Base-by-base conservation (phyloP, 2,113 vertebrate species). In the Antechinus flavipes region DNA sequence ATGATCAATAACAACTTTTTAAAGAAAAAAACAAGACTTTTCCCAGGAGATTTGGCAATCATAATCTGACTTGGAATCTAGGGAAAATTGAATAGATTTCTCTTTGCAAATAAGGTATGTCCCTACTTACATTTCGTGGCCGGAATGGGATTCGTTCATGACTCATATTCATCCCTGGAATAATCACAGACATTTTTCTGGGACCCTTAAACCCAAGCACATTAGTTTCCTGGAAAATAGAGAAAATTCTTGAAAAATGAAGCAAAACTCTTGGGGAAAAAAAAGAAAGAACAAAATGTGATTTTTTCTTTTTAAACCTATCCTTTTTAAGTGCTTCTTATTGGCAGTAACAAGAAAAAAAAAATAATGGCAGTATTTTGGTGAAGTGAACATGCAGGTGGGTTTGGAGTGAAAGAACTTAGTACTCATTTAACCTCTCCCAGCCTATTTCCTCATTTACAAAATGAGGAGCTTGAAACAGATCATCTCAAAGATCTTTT, bases 201-300 rank as follows among this genome's bases (percentile, higher is more conserved):
- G 99, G 99, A 2, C 99, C 99, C 98, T 99, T 99, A 97, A 99
- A 99, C 84, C 99, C 99, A 84, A 99, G 98, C 3, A 99, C 99
- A 58, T 99, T 99, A 55, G 99, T 99, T 98, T 99, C 99, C 99
- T 99, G 97, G 93, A 98, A 97, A 95, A 97, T 2, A 98, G 68
- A 84, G 68, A 84, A 42, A 68, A 4, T 19, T 84, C 68, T 84
- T 84, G n/a, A 12, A 56, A 97, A 95, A 96, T 8, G 91, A 95
- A 50, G 47, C 56, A 95, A 90, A 94, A 93, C 22, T 84, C 68
- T 97, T 94, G 89, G 49, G 90, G 94, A 55, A 8, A 47, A 84
- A 94, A 52, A 47, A 47, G 49, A 49, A 49, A 10, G 9, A 10
- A 54, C 35, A 93, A 61, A 94, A 54, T 25, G 26, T 92, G 25